Percentiles rank a stretch among this genome's conserved stretches.
Evolutionary conservation across 2,888 invertebrate genomes (phyloP).

Genomic region (Hydrotaea diabolus): DNA sequence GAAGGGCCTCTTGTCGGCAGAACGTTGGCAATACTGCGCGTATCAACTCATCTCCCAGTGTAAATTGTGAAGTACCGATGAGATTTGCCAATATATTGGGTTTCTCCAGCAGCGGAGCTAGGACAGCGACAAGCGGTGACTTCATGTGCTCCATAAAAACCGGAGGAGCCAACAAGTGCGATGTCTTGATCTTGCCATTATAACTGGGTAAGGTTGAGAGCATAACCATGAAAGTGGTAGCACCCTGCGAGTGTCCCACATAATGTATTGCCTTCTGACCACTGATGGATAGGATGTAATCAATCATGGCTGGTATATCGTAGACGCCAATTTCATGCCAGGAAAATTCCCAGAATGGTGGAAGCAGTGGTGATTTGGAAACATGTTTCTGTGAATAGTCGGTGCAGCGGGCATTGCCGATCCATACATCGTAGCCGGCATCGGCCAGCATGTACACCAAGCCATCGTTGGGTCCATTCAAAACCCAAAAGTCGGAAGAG

Average conservation of each 20-base stretch:
- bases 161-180: slow-evolving; percentile 69
- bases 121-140: slow-evolving; percentile 75
- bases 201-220: slow-evolving; percentile 68
- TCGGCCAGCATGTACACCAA: slow-evolving; percentile 67
- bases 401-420: slow-evolving; percentile 71
- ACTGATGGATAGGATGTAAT: slow-evolving; percentile 64
- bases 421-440: slow-evolving; percentile 71
- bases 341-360: slow-evolving; percentile 80
- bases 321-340: slow-evolving; percentile 93
- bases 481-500: slow-evolving; percentile 68
- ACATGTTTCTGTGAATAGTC: slow-evolving; percentile 65
- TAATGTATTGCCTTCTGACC: slow-evolving; percentile 66
- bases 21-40: slow-evolving; percentile 77
- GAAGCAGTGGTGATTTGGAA: slow-evolving; percentile 66
- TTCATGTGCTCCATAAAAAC: slow-evolving; percentile 79
- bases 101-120: not conserved
- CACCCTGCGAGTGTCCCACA: slow-evolving; percentile 72
- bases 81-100: slow-evolving; percentile 31
- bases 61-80: slow-evolving; percentile 8
- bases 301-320: slow-evolving; percentile 75
- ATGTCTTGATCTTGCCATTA: slow-evolving; percentile 69
- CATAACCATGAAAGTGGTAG: slow-evolving; percentile 68
- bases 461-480: slow-evolving; percentile 67
- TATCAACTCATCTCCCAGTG: slow-evolving; percentile 75
- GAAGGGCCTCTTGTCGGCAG: not conserved